Base-by-base conservation (phyloP, 2,888 invertebrate genomes). In the Alitta virens region DNA sequence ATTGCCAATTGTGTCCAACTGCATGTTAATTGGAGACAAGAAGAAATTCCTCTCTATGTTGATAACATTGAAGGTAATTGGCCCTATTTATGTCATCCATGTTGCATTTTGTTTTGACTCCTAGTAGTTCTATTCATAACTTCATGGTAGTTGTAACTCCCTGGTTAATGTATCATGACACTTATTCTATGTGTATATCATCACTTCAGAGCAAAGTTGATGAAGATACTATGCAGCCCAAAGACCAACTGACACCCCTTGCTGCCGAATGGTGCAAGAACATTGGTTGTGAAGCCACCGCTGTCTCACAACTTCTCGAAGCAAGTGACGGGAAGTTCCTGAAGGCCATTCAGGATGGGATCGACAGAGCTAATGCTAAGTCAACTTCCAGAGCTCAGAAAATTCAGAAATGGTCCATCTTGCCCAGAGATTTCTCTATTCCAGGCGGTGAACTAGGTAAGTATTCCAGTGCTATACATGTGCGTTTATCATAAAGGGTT, bases 371-470 rank as follows among this genome's bases (percentile, higher is more conserved):
- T 50, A 95, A 95, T 83, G 85, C 85, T 65, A 85, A 88, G 62
- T 89, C 93, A 26, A 89, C 90, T 68, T 94, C 94, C 2, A 90
- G 91, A 81, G 94, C 94, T 38, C 91, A 93, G 76, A 90, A 87
- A 78, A 87, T 95, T 60, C 93, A 94, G 83, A 95, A 94, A 78
- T 91, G 93, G 83, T 84, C 87, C 16, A 87, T 95, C 64, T 84
- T 95, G 66, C 91, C 93, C 0, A 85, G 85, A 25, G 94, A 95
- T 81, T 94, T 95, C 83, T 92, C 93, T 26, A 85, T 93, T 67
- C 85, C 87, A 56, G 90, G 91, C 7, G 94, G 93, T 68, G 95
- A 95, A 86, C 84, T 95, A 78, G 94, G 94, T 89, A 81, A 77
- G 83, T 33, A 33, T 33, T 33, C 33, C 12, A 7, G 33, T 33